Conservation (phyloP, 2,797 vertebrate genomes). For the Falco naumanni region DNA sequence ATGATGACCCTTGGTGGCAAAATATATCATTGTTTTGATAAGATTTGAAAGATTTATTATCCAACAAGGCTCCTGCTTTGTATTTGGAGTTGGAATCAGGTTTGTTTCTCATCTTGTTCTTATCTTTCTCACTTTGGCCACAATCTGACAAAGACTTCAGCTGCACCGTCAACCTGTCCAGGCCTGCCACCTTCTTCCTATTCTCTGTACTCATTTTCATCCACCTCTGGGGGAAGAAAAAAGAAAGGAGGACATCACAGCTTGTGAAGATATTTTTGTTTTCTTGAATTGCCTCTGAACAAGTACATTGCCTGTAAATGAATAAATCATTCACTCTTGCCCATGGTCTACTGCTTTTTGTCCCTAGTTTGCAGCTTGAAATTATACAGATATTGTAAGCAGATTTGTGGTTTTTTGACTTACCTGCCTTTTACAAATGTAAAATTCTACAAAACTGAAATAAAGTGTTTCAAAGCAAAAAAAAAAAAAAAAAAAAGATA, state of each 20-base stretch:
- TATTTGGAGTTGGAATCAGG: background rate
- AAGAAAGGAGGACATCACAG: accelerated
- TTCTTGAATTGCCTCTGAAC: background rate
- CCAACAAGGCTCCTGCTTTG: background rate
- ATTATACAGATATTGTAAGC: background rate
- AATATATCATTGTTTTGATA: background rate
- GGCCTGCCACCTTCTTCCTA: background rate
- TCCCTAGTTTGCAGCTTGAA: background rate
- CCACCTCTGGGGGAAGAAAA: background rate
- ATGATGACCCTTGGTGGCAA: background rate
- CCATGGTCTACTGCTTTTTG: accelerated
- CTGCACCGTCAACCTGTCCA: background rate
- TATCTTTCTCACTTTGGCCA: background rate
- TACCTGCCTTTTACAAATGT: background rate
- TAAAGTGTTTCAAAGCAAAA: background rate
- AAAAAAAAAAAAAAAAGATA: background rate
- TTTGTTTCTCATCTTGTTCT: background rate
- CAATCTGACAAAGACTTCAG: background rate
- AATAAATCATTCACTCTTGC: background rate
- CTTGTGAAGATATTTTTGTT: background rate
- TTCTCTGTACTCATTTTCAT: background rate
- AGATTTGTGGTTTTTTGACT: background rate
- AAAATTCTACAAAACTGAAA: background rate
- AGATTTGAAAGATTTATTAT: background rate
- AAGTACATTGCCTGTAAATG: background rate